A percentile compares a stretch with the other conserved stretches of the same genome.
These are phyloP conservation scores for Antigone vipio DNA, from an alignment of 2,113 vertebrate genomes.

Conservation along the genomic window DNA sequence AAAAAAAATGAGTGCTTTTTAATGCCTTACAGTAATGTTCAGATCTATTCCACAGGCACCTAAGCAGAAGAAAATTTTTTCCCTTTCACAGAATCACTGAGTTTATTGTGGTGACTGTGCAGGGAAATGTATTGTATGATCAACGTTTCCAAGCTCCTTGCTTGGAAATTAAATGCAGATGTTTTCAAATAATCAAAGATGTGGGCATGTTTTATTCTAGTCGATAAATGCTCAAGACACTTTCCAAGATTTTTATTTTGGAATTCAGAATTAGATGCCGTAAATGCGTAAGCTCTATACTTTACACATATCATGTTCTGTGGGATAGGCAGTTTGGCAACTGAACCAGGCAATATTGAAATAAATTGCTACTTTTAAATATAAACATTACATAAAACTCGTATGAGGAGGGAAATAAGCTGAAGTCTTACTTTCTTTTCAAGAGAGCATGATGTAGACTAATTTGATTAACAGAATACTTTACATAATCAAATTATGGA, in stretches of 20 bases:
- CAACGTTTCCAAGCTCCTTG: not conserved
- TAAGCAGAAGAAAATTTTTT: not conserved
- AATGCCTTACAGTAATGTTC: not conserved
- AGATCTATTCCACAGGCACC: not conserved
- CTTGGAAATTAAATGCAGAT: constrained; percentile 61
- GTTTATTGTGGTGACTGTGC: not conserved
- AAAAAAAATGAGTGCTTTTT: not conserved
- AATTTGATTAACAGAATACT: constrained; percentile 58
- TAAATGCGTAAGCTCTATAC: constrained; percentile 47
- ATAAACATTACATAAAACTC: constrained; percentile 50
- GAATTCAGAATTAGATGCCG: constrained; percentile 51
- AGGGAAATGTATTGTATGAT: not conserved
- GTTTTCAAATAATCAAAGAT: constrained; percentile 49
- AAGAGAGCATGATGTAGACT: constrained; percentile 40
- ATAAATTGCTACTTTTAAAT: constrained; percentile 57
- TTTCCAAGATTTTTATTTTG: constrained; percentile 49
- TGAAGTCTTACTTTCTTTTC: constrained; percentile 34
- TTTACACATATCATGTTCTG: constrained; percentile 63
- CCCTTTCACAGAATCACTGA: not conserved
- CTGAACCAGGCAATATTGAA: constrained; percentile 33
- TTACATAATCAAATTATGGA: constrained; percentile 55
- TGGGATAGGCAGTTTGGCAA: constrained; percentile 52
- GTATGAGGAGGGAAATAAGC: not conserved
- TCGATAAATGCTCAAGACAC: constrained; percentile 13
- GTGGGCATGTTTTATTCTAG: constrained; percentile 36